phyloP scores from a whole-genome alignment of 2,888 invertebrate genomes.

The Patella depressa region DNA sequence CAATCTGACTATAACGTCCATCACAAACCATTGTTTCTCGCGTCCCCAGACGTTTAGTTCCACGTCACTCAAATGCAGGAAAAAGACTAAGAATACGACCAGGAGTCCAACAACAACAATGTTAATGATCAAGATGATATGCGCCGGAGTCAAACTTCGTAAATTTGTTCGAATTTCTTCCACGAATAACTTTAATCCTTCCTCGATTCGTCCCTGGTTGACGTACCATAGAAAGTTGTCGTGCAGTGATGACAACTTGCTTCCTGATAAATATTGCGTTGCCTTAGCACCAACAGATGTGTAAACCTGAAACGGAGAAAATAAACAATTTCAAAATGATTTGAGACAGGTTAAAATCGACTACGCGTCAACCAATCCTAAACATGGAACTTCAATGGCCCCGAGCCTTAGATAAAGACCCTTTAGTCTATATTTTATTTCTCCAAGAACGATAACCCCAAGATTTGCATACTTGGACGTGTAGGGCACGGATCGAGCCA shows the following conservation, averaged over 20 bases:
- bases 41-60: constrained; percentile 42
- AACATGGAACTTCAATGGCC: too few relatives aligned
- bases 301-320: constrained; percentile 33
- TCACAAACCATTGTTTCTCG: constrained; percentile 32
- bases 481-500: too few relatives aligned
- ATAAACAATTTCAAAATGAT: too few relatives aligned
- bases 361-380: too few relatives aligned
- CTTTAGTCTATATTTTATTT: too few relatives aligned
- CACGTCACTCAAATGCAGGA: constrained; percentile 34
- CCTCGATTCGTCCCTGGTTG: constrained; percentile 21
- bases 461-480: too few relatives aligned
- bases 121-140: constrained; percentile 37
- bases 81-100: constrained; percentile 31
- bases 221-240: constrained; percentile 29
- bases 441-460: too few relatives aligned
- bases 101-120: constrained; percentile 29
- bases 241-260: constrained; percentile 23
- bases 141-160: constrained; percentile 37
- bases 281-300: constrained; percentile 34
- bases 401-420: too few relatives aligned
- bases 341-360: too few relatives aligned
- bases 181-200: constrained; percentile 35
- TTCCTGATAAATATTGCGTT: constrained; percentile 24
- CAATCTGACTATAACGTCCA: constrained; percentile 32
- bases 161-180: constrained; percentile 31